Evolutionary conservation across 2,888 invertebrate species (phyloP).

Genomic region (Drosophila vallismaia): DNA sequence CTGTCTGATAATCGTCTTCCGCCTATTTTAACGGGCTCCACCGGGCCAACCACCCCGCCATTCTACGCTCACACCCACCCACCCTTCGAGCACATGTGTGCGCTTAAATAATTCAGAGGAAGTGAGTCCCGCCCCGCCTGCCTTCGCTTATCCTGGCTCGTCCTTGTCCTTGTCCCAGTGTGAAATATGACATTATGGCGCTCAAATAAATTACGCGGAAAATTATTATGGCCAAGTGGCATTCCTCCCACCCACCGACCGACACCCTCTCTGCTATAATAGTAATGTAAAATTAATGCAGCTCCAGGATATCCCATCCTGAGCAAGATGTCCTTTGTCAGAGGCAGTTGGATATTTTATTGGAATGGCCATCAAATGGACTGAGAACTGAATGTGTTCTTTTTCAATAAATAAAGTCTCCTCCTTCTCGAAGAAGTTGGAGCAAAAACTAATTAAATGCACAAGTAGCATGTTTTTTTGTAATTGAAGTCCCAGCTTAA

Average conservation of each 20-base stretch:
- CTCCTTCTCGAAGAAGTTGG: neutral
- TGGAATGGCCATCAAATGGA: constrained; percentile 20
- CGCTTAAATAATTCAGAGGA: constrained; percentile 77
- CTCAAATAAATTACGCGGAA: constrained; percentile 79
- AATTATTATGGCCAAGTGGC: constrained; percentile 71
- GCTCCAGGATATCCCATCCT: neutral
- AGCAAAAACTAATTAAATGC: neutral
- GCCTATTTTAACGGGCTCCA: constrained; percentile 73
- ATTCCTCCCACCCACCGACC: neutral
- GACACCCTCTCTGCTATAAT: constrained; percentile 32
- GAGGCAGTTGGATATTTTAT: constrained; percentile 1
- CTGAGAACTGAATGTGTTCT: neutral
- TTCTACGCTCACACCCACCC: neutral
- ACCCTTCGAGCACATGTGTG: constrained; percentile 64
- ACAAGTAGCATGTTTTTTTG: neutral
- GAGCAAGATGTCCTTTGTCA: constrained; percentile 6
- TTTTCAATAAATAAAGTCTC: neutral
- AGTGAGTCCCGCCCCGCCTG: constrained; percentile 38
- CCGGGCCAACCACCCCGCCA: neutral
- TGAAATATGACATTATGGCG: constrained; percentile 75
- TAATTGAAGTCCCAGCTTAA: neutral
- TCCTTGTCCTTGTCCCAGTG: constrained; percentile 20
- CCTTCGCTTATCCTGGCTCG: neutral
- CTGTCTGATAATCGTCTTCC: constrained; percentile 81
- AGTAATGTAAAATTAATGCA: constrained; percentile 57